Base-by-base conservation (phyloP, 1,140 invertebrate species). In the Uloborus diversus region DNA sequence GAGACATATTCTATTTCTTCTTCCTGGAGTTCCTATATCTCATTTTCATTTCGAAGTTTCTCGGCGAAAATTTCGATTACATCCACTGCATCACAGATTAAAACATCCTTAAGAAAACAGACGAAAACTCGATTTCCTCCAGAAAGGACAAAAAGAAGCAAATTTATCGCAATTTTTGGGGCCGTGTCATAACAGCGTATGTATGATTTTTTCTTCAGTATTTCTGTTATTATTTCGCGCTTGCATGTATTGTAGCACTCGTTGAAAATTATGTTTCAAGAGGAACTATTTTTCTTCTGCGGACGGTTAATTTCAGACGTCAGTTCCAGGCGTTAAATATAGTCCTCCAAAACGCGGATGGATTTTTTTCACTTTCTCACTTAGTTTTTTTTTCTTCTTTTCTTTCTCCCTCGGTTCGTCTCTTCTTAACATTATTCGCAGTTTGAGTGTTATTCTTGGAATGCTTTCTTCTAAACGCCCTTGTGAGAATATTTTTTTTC, bases 291-390 rank as follows among this genome's bases (percentile, higher is more conserved):
- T 75, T 75, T 75, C 71, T 75, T 75, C 57, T 17, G 37, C 71
- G 57, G 59, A 75, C 71, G 71, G 71, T 75, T 75, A 75, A 75
- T 75, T 75, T 75, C 71, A 75, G 59, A 75, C 59, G 71, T 75
- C 71, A 75, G 71, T 75, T 27, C 57, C 71, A 75, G 71, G 59
- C 71, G 71, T 75, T 75, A 75, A 75, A 75, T 75, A 75, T 75
- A 75, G 71, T 64, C 59, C 59, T 75, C 71, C 59, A 75, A 75
- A 75, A 75, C 62, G 71, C 53, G 33, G 59, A 53, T 23, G 5
- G 33, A 59, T 3, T 27, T 35, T 61, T 73, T 32, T 61, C 47
- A 27, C 27, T 59, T 30, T 25, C 33, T 32, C 42, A 20, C n/a
- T 37, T 47, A 47, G 23, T 75, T 75, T 62, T 51, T 32, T 32